phyloP scores from a whole-genome alignment of 2,113 vertebrate species.

The Phalacrocorax pelagicus region DNA sequence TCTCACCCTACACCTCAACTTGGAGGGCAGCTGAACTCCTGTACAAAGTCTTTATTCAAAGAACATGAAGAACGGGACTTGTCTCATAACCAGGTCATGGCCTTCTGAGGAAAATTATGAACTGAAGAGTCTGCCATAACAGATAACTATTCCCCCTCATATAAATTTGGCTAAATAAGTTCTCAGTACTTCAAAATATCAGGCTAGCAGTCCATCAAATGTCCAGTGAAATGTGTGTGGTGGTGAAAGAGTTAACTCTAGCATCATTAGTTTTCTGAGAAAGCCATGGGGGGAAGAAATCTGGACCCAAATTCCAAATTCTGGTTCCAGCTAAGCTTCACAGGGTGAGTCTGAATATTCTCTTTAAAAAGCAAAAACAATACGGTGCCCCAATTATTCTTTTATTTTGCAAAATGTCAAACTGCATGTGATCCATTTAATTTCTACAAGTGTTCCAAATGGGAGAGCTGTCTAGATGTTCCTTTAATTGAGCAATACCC shows the following conservation, averaged over 20 bases:
- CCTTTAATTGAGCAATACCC: constrained; percentile 60
- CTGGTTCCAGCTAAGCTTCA: constrained; percentile 67
- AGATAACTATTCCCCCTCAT: not conserved
- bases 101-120: not conserved
- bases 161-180: not conserved
- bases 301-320: constrained; percentile 56
- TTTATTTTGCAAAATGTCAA: constrained; percentile 82
- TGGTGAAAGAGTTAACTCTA: constrained; percentile 22
- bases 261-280: not conserved
- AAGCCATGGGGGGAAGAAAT: constrained; percentile 52
- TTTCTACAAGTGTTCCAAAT: constrained; percentile 78
- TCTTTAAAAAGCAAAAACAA: constrained; percentile 74
- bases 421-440: constrained; percentile 79
- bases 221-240: not conserved
- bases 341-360: constrained; percentile 61
- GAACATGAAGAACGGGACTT: not conserved
- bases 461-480: constrained; percentile 68
- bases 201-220: not conserved
- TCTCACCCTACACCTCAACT: not conserved
- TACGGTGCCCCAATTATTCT: constrained; percentile 75
- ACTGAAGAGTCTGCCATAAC: not conserved
- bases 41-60: not conserved
- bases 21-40: not conserved
- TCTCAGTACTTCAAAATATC: not conserved
- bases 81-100: not conserved